Evolutionary conservation across 2,888 invertebrate species (phyloP), one percentile per base, ranked within the genome.

Genomic region (Labia minor): DNA sequence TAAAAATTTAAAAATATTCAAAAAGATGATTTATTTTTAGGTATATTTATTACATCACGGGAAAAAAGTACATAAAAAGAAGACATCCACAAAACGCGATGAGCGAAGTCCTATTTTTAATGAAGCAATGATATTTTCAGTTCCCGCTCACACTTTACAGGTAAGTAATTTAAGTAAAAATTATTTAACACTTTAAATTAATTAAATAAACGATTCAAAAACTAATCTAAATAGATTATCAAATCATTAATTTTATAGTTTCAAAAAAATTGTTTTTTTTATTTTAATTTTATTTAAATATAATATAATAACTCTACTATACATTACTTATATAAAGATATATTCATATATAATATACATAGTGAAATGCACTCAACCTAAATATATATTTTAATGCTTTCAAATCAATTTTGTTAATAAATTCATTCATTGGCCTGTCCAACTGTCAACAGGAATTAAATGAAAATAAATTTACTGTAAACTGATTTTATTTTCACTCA

Each of bases 111-210:
- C 90, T 0, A 89, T 89, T 71, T 91, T 89, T 76, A 91, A 91
- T 76, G 91, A 91, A 77, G 87, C 90, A 18, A 89, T 91, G 83
- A 90, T 90, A 73, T 91, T 91, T 77, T 88, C 86, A 72, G 86
- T 91, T 67, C 89, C 90, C 70, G 84, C 88, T 18, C 85, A 86
- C 72, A 82, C 86, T 66, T 77, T 87, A 73, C 84, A 85, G 80
- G 88, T 86, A 75, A 75, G 73, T 71, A 20, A 69, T 19, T 37
- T 19, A 14, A 21, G 61, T 14, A 63, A 19, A 0, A 21, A 37
- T 69, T 19, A 67, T 67, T 1, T 20, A 10, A n/a, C 14, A n/a
- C 16, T 20, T 63, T 63, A 16, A 19, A 19, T 20, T 21, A 1
- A 19, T 63, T 20, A 4, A 14, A 37, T 21, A 20, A 1, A 19